Conservation (phyloP, 2,888 invertebrate species). For the Tetheella fluctuosa region DNA sequence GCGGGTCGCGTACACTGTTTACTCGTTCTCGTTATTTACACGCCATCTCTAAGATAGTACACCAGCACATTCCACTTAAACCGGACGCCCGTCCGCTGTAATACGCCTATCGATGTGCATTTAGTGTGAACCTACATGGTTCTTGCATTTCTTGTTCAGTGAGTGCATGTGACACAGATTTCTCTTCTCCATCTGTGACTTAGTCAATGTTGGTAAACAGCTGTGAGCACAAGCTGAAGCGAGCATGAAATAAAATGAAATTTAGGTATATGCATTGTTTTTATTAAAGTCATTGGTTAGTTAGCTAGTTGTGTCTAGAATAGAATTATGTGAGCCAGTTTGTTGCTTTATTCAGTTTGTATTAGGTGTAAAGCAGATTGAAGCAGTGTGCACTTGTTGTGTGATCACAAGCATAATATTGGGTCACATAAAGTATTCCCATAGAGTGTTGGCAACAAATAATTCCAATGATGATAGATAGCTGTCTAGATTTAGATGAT, state of each 20-base stretch:
- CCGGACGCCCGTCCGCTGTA: constrained; percentile 54
- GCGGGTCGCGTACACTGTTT: constrained; percentile 72
- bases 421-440: constrained; percentile 24
- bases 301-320: constrained; percentile 34
- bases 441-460: constrained; percentile 13
- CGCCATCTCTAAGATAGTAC: constrained; percentile 69
- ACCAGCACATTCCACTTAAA: constrained; percentile 75
- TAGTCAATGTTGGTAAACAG: constrained; percentile 52
- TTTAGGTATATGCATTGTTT: constrained; percentile 63
- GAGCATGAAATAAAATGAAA: constrained; percentile 83
- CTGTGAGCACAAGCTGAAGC: constrained; percentile 63
- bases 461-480: constrained; percentile 1
- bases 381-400: constrained; percentile 46
- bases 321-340: constrained; percentile 17
- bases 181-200: constrained; percentile 37
- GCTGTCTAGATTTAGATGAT: not conserved
- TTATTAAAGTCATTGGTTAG: constrained; percentile 32
- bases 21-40: constrained; percentile 74
- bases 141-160: constrained; percentile 63
- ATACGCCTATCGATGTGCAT: constrained; percentile 67
- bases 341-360: constrained; percentile 19
- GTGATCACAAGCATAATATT: constrained; percentile 18
- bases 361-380: constrained; percentile 31
- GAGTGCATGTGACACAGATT: constrained; percentile 58
- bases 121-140: constrained; percentile 65